phyloP scores from a whole-genome alignment of 2,113 vertebrate species.

The Xiphorhynchus elegans region DNA sequence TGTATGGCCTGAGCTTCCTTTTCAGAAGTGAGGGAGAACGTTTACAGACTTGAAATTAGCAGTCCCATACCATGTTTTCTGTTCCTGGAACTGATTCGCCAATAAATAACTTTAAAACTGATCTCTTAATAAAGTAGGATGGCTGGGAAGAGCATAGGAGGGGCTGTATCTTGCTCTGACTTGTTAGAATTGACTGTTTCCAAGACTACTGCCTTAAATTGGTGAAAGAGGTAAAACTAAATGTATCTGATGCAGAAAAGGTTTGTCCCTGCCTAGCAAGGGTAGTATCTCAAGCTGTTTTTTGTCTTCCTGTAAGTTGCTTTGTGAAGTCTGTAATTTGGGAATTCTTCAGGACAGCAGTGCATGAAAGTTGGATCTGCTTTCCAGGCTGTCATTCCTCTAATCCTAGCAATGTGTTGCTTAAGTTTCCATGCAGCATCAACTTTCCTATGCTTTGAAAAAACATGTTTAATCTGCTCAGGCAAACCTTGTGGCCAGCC shows the following conservation, averaged over 20 bases:
- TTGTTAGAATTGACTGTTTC: neutral
- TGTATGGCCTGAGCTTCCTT: neutral
- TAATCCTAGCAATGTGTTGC: neutral
- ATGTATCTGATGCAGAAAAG: neutral
- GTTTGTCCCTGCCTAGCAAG: neutral
- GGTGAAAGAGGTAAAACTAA: neutral
- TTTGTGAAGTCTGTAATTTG: neutral
- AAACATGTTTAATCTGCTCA: fast-evolving
- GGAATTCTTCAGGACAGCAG: neutral
- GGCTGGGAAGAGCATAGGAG: neutral
- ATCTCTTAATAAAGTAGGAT: neutral
- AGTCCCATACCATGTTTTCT: neutral
- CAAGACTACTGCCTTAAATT: neutral
- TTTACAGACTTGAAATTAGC: neutral
- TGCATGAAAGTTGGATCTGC: neutral
- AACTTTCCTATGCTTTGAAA: neutral
- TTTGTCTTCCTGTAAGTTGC: neutral
- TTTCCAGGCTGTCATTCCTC: neutral
- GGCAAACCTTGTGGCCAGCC: neutral
- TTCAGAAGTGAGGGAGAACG: fast-evolving
- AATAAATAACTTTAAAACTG: neutral
- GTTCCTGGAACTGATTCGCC: neutral
- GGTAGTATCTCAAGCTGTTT: neutral
- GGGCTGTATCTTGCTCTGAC: neutral
- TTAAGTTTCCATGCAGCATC: neutral